Evolutionary conservation across 2,888 invertebrate genomes (phyloP), one percentile per base, ranked within the genome.

Genomic region (Xestia ashworthii): DNA sequence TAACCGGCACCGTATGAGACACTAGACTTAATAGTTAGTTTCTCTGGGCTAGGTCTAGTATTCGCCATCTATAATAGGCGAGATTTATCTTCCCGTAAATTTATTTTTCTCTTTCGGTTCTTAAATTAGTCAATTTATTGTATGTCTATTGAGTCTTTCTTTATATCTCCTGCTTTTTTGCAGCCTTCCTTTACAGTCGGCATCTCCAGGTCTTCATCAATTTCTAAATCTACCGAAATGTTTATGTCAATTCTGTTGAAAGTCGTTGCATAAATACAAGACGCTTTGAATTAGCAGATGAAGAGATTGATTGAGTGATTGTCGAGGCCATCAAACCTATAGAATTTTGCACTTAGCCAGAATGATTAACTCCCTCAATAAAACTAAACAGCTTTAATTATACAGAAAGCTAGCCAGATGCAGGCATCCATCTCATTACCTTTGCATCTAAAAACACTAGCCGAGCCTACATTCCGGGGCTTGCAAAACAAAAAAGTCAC

Each of bases 401-500:
- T 77, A 74, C 76, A 67, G 58, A 81, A 58, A 80, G 65, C 71
- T 65, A 72, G 78, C 71, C 58, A 71, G 44, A 80, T 46, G 74
- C 76, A 70, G 25, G 67, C 71, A 79, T 85, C 80, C 74, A 85
- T 79, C 78, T 82, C 77, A 87, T 78, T 82, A 84, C 77, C 70
- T 71, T 82, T 69, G 77, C 79, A 76, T 83, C 82, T 87, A 90
- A 89, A 90, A 90, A 90, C 89, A 84, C 89, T 22, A 84, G 88
- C 88, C 87, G 90, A 88, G 92, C 91, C 94, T 91, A 92, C 93
- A 93, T 89, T 89, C 90, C 90, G 72, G 88, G 80, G 87, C 91
- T 91, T 91, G 92, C 91, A 92, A 93, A 93, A 92, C 89, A 89
- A 90, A 90, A 89, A 80, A 83, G 89, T 89, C 82, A 85, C 89